Conservation (phyloP, 2,113 vertebrate species). For the Thymallus thymallus region DNA sequence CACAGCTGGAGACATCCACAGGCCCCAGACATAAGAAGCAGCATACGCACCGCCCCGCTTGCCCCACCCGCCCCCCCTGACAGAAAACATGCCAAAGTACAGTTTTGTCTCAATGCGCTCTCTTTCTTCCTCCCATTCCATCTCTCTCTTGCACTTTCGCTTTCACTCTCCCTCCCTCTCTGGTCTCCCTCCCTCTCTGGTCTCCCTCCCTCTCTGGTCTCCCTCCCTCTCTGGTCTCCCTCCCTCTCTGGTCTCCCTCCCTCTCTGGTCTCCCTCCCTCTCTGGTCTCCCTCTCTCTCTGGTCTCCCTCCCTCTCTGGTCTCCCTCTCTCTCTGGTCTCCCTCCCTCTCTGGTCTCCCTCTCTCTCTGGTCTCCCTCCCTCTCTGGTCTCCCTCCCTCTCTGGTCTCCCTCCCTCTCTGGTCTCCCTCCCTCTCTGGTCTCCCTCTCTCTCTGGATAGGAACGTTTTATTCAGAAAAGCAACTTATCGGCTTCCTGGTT, state of each 20-base stretch:
- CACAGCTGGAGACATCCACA: conserved; percentile 64
- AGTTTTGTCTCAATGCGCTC: conserved; percentile 47
- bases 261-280: conserved; percentile 23
- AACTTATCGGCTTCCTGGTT: not conserved
- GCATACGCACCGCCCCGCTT: conserved; percentile 28
- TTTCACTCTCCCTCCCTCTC: conserved; percentile 21
- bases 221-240: conserved; percentile 1
- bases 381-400: conserved; percentile 6
- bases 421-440: conserved; percentile 1
- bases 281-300: conserved; percentile 4
- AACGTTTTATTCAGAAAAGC: not conserved
- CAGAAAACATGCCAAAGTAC: conserved; percentile 53
- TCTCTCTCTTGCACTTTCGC: conserved; percentile 21
- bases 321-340: conserved; percentile 25
- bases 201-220: conserved; percentile 17
- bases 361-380: conserved; percentile 5
- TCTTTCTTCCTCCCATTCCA: not conserved
- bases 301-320: conserved; percentile 9
- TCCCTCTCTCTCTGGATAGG: not conserved
- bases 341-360: conserved; percentile 1
- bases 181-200: not conserved
- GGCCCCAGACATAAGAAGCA: conserved; percentile 60
- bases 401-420: conserved; percentile 25
- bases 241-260: conserved; percentile 3
- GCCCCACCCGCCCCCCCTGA: conserved; percentile 31